Percentiles rank a stretch among this genome's conserved stretches.
These are phyloP conservation scores for Poeciliopsis retropinna DNA, from an alignment of 2,113 vertebrate genomes.

Conservation along the genomic window DNA sequence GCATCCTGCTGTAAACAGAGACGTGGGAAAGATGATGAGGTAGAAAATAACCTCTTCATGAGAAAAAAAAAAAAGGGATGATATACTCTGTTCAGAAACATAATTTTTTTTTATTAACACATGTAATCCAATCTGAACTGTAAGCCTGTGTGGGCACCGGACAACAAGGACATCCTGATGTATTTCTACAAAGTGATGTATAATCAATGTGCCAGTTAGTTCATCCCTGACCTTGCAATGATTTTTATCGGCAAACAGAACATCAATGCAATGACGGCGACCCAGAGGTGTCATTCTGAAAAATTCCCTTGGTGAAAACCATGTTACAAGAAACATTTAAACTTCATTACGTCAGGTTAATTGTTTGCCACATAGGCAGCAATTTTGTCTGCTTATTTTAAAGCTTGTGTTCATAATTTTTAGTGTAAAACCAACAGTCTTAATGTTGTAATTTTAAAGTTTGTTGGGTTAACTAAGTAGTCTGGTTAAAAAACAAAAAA, in stretches of 20 bases:
- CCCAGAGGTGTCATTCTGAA: slow-evolving; percentile 32
- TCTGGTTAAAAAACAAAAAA: too few relatives aligned
- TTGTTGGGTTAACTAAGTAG: not conserved
- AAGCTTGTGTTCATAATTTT: not conserved
- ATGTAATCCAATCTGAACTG: slow-evolving; percentile 33
- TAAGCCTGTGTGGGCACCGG: slow-evolving; percentile 8
- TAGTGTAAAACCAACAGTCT: not conserved
- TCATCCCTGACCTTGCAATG: slow-evolving; percentile 62
- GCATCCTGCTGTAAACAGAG: not conserved
- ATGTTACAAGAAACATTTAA: not conserved
- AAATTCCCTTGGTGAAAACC: slow-evolving; percentile 20
- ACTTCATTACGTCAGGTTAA: not conserved
- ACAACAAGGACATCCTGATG: slow-evolving; percentile 41
- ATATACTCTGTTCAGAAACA: slow-evolving; percentile 4
- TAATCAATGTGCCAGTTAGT: slow-evolving; percentile 58
- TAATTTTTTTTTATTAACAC: slow-evolving; percentile 22
- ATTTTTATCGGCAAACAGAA: slow-evolving; percentile 52
- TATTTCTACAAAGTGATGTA: slow-evolving; percentile 31
- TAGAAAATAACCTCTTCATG: not conserved
- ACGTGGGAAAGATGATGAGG: not conserved
- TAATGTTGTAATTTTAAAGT: not conserved
- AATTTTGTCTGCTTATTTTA: not conserved
- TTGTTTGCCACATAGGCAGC: not conserved
- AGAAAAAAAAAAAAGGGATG: not conserved
- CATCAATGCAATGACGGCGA: slow-evolving; percentile 48